Base-by-base conservation (phyloP, 2,797 vertebrate genomes). In the Gymnodraco acuticeps region DNA sequence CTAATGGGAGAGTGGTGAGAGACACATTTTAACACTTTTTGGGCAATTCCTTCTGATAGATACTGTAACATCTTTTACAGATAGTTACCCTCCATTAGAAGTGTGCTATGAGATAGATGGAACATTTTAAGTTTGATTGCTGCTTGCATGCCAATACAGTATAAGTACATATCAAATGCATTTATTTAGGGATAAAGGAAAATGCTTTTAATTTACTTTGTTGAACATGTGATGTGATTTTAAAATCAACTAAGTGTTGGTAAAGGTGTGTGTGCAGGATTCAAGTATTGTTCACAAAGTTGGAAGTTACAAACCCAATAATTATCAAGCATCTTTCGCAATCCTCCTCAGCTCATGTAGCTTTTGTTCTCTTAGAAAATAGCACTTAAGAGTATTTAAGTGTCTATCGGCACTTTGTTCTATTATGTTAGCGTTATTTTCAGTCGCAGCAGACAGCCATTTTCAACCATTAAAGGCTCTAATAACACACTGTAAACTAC, bases 1-100 rank as follows among this genome's bases (percentile, higher is more conserved):
- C 95, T 0, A 88, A 86, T 0, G 97, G 96, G 2, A 90, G 86
- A 86, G 92, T 93, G 69, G 97, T 98, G 81, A 38, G 33, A 94
- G 94, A 65, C 27, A 11, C n/a, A 3, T 16, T 31, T 27, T 60
- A 9, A 43, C n/a, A 27, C 27, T 17, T 31, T 54, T 14, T 31
- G 6, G 23, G 5, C 10, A 63, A 33, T 0, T 46, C 20, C 46
- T 20, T 19, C 45, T 12, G 59, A 61, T 7, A 3, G 43, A 46
- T n/a, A 31, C 9, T 48, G 0, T 45, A 15, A 27, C 17, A 11
- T 62, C 5, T 23, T 43, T 11, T 17, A n/a, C 31, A 16, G 14
- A 52, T 46, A 54, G 3, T 0, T 64, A 14, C 33, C 33, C 45
- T 45, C 60, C 23, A 62, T 47, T 47, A n/a, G 45, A 62, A 23